Conservation (phyloP, 1,140 invertebrate species). For the Globodera ellingtonae region DNA sequence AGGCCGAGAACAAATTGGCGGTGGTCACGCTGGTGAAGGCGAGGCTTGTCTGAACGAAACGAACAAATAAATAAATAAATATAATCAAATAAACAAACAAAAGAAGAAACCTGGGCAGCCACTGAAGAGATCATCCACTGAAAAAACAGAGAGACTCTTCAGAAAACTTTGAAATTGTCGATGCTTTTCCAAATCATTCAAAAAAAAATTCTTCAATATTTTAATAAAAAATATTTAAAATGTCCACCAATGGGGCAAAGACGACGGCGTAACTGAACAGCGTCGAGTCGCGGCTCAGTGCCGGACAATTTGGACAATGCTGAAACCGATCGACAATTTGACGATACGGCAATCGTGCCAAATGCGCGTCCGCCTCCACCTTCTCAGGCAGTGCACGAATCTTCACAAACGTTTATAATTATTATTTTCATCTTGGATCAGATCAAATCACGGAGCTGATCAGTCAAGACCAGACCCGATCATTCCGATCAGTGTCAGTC, state of each 20-base stretch:
- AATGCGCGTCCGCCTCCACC: conserved; percentile 38
- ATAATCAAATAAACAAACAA: background rate
- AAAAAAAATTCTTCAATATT: background rate
- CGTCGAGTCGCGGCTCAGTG: background rate
- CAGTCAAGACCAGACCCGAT: too few species aligned
- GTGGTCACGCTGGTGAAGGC: conserved; percentile 42
- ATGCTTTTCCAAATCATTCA: background rate
- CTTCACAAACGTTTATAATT: background rate
- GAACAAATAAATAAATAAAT: too few species aligned
- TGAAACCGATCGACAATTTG: background rate
- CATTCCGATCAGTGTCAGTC: too few species aligned
- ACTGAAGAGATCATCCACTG: conserved; percentile 45
- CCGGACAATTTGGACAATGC: conserved; percentile 24
- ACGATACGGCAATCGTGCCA: conserved; percentile 43
- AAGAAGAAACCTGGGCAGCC: conserved; percentile 38
- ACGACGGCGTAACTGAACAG: conserved; percentile 46
- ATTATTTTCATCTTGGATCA: too few species aligned
- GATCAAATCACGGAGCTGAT: too few species aligned
- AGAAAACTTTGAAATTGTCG: conserved; percentile 3
- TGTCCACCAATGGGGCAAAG: conserved; percentile 49
- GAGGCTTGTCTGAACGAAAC: conserved; percentile 12
- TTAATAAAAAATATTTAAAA: conserved; percentile 4
- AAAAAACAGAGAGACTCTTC: conserved; percentile 22
- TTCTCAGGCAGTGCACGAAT: conserved; percentile 44
- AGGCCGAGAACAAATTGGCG: conserved; percentile 51